Conservation (phyloP, 2,113 vertebrate genomes). For the Cynopterus brachyotis region DNA sequence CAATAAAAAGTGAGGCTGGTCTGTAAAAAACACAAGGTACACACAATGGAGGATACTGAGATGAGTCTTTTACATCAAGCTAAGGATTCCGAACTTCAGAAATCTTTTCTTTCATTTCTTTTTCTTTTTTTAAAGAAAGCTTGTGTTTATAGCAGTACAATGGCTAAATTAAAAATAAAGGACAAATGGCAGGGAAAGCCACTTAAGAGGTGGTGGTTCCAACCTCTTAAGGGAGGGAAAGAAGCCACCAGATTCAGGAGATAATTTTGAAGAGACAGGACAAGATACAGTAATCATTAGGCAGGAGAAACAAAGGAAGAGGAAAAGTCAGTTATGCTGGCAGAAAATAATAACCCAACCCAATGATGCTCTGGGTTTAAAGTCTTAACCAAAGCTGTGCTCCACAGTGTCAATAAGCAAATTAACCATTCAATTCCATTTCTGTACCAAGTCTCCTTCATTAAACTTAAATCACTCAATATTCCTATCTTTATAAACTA, state of each 20-base stretch:
- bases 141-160: neutral
- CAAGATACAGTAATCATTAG: neutral
- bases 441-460: neutral
- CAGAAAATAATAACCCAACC: neutral
- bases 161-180: neutral
- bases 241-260: neutral
- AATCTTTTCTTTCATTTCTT: neutral
- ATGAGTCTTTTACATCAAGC: neutral
- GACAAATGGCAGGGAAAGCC: neutral
- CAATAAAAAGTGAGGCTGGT: neutral
- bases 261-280: slow-evolving; percentile 11
- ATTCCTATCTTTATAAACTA: neutral
- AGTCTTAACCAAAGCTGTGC: neutral
- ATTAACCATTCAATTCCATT: neutral
- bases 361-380: neutral
- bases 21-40: neutral
- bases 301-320: neutral
- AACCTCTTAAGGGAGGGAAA: neutral
- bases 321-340: neutral
- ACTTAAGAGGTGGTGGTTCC: neutral
- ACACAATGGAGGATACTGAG: neutral
- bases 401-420: neutral
- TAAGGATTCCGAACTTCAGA: neutral
- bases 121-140: neutral
- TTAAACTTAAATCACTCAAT: neutral